Percentiles rank a stretch among this genome's conserved stretches.
phyloP scores from a whole-genome alignment of 2,113 vertebrate genomes.

The Sclerurus mexicanus region DNA sequence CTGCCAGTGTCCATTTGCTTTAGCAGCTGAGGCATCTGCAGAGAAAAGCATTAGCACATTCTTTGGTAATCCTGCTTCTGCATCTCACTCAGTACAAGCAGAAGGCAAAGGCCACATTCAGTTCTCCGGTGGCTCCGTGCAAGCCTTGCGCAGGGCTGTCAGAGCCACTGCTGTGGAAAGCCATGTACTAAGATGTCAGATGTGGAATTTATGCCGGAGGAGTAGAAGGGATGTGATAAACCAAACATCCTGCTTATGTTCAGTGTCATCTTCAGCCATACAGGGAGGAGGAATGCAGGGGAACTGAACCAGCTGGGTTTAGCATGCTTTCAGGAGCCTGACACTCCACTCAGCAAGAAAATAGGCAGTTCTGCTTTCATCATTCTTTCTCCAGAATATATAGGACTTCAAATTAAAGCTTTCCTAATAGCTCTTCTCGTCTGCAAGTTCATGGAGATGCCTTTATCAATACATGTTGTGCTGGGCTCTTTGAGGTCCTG shows the following conservation, averaged over 20 bases:
- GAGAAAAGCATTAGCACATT: conserved; percentile 11
- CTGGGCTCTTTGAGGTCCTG: background rate
- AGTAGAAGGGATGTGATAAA: background rate
- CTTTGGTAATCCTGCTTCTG: background rate
- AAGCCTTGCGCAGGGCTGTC: background rate
- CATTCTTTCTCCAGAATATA: background rate
- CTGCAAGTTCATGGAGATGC: background rate
- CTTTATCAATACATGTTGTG: background rate
- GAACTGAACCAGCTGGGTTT: background rate
- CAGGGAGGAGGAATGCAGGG: background rate
- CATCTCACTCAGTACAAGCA: background rate
- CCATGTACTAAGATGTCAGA: background rate
- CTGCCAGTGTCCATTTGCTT: background rate
- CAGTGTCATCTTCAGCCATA: background rate
- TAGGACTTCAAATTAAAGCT: background rate
- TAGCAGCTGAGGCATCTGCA: conserved; percentile 9
- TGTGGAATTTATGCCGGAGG: background rate
- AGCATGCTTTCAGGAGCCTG: background rate
- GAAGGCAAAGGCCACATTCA: conserved; percentile 2
- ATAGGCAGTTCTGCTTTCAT: background rate
- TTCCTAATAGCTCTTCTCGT: background rate
- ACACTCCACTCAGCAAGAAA: background rate
- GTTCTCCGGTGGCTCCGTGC: background rate
- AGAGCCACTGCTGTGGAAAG: background rate
- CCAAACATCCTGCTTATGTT: background rate